Evolutionary conservation across 2,797 vertebrate genomes (phyloP), one percentile per base, ranked within the genome.

Genomic region (Darevskia nairensis): DNA sequence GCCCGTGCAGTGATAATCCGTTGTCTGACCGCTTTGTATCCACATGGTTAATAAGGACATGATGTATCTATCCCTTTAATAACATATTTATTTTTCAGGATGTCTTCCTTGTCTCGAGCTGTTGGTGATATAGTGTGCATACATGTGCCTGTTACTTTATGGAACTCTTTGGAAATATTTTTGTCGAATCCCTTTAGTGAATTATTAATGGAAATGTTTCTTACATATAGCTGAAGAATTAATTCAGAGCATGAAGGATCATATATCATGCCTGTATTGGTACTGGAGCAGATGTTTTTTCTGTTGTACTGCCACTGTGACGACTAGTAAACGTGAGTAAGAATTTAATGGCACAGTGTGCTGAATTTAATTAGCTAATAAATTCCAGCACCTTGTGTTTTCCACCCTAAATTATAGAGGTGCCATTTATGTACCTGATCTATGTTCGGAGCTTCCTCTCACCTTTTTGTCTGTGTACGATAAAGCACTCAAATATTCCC

Each of bases 311-410:
- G 68, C 64, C 85, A 86, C 71, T 25, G 35, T 17, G 81, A 77
- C 11, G 68, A 82, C 92, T 86, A 80, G 71, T 90, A 88, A 94
- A 93, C 0, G 23, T 59, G 75, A 85, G 55, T 77, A 84, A 72
- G 68, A 93, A 91, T 91, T 90, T 88, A 87, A 84, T 92, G 91
- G 68, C 74, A 39, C 55, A 68, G 61, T 71, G 55, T 29, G 44
- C 27, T 84, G 83, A 88, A 89, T 95, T 92, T 89, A 90, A 92
- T 91, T 93, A 89, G 84, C 68, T 86, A 92, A 80, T 86, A 84
- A 84, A 88, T 93, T 93, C 90, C 1, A 89, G 55, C 72, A 79
- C 6, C 10, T 84, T 75, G 55, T 80, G 27, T 90, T 80, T 91
- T 92, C 23, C 61, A 89, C 92, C 8, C 0, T 87, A 91, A 92